A percentile compares a stretch with the other conserved stretches of the same genome.
Evolutionary conservation across 2,113 vertebrate genomes (phyloP).

Genomic region (Gallinago media): DNA sequence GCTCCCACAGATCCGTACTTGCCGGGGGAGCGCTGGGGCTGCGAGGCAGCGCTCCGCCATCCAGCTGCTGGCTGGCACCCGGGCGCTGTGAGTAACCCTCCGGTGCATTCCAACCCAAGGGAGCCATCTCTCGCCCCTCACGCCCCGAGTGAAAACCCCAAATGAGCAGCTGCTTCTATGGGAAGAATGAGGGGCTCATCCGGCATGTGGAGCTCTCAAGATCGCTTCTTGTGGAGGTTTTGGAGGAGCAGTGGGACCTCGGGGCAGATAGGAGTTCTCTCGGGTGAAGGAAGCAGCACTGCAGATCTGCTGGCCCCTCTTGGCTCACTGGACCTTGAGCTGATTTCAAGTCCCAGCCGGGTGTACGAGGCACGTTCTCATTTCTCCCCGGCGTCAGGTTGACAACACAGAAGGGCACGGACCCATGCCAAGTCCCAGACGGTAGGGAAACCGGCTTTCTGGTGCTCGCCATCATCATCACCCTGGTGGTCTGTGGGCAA

Average conservation of each 20-base stretch:
- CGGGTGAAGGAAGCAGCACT: neutral
- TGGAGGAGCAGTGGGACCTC: neutral
- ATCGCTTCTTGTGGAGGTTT: neutral
- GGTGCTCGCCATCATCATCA: neutral
- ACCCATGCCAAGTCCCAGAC: neutral
- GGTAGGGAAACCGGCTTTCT: neutral
- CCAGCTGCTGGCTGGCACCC: neutral
- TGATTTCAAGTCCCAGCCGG: neutral
- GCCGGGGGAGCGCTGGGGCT: neutral
- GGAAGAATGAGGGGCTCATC: neutral
- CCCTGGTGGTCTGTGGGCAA: accelerated
- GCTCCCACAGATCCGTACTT: constrained; percentile 59
- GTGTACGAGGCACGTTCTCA: neutral
- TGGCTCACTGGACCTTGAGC: neutral
- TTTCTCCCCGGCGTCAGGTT: neutral
- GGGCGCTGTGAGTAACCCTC: constrained; percentile 53
- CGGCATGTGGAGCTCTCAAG: accelerated
- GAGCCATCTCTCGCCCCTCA: neutral
- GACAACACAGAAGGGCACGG: neutral
- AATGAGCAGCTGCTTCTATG: neutral
- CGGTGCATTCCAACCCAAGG: neutral
- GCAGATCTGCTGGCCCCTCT: neutral
- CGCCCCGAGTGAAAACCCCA: neutral
- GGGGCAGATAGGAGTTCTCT: neutral
- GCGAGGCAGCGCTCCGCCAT: constrained; percentile 42